These are phyloP conservation scores for Spodoptera litura DNA, from an alignment of 1,140 invertebrate genomes.

Conservation along the genomic window DNA sequence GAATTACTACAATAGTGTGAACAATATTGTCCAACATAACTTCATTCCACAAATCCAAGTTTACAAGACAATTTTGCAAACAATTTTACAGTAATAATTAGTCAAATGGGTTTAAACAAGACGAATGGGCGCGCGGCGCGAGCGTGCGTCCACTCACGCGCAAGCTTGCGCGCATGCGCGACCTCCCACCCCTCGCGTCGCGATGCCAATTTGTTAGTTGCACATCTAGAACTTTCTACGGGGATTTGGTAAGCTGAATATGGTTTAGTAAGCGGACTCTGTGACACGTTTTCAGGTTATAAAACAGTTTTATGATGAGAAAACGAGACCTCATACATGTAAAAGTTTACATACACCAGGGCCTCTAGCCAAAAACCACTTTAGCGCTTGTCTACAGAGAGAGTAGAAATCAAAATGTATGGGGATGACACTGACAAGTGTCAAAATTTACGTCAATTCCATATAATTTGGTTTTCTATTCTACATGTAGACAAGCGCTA, in stretches of 20 bases:
- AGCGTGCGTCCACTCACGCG: slow-evolving; percentile 58
- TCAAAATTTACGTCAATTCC: too few relatives aligned
- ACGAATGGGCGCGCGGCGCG: slow-evolving; percentile 43
- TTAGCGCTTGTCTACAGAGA: too few relatives aligned
- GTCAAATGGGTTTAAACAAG: slow-evolving; percentile 51
- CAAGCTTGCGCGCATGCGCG: slow-evolving; percentile 54
- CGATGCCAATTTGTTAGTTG: slow-evolving; percentile 63
- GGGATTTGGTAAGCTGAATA: slow-evolving; percentile 46
- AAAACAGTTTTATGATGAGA: slow-evolving; percentile 19
- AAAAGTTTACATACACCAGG: neutral
- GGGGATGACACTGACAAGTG: too few relatives aligned
- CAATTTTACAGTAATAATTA: slow-evolving; percentile 45
- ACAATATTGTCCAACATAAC: neutral
- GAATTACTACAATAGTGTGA: neutral
- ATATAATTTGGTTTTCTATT: too few relatives aligned
- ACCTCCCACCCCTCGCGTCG: slow-evolving; percentile 60
- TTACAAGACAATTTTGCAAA: slow-evolving; percentile 35
- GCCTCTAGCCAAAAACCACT: too few relatives aligned
- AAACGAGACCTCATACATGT: neutral
- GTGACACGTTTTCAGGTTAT: slow-evolving; percentile 37
- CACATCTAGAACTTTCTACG: slow-evolving; percentile 61
- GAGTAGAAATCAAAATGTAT: too few relatives aligned
- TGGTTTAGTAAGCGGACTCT: slow-evolving; percentile 24
- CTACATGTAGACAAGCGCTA: too few relatives aligned
- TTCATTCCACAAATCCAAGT: neutral